Evolutionary conservation across 2,113 vertebrate genomes (phyloP), one percentile per base, ranked within the genome.

Genomic region (Pycnonotus jocosus): DNA sequence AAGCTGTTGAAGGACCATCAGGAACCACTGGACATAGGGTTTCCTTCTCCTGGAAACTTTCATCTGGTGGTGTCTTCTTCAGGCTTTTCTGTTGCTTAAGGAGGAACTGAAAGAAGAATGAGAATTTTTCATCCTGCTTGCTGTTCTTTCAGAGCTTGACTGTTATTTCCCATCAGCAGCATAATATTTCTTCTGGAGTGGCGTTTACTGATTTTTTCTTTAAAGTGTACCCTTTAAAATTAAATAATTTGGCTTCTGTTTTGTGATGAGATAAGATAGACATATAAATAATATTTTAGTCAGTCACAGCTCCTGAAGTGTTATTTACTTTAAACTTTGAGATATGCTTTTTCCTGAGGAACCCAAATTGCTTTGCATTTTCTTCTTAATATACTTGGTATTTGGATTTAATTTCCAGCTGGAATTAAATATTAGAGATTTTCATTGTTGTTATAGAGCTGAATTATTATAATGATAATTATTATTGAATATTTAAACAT

Each of bases 401-500:
- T 82, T 89, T 80, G 72, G 68, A 76, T 88, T 94, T 85, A 33
- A 62, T 65, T 37, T n/a, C 48, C 72, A 94, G 61, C 14, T 85
- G 51, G 33, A 92, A 94, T 88, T 57, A 95, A 88, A 79, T 80
- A 86, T 84, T 74, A 73, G 71, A 77, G 31, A 81, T 83, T 85
- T 92, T 70, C 5, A 35, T 68, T 89, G 62, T 84, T 77, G 44
- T 85, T 82, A 37, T 11, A 57, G 44, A 79, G 51, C 35, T 71
- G 77, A 76, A 89, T 91, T 88, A 81, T 88, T 88, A 69, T 15
- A 73, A 57, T 81, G 65, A 60, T 81, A 66, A 95, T 92, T 69
- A 72, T 65, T 92, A 79, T 70, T 94, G 73, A 81, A 70, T 92
- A 86, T 58, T 95, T 65, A 56, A 88, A 71, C 42, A 84, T 89